phyloP scores from a whole-genome alignment of 2,113 vertebrate species.

The Myotis lucifugus region DNA sequence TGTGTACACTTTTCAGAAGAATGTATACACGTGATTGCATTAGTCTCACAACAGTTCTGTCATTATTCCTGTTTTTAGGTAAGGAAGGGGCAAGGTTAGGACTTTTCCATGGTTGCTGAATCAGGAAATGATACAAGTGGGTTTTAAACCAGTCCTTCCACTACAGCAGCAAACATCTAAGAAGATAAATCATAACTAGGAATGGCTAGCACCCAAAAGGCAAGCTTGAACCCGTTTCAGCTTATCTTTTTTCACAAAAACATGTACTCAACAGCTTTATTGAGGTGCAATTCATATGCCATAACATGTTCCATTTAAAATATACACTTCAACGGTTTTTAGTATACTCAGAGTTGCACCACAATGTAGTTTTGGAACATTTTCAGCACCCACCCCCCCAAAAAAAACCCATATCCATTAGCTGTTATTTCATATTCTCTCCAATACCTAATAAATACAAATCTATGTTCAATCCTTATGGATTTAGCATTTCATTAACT shows the following conservation, averaged over 20 bases:
- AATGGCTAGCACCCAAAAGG: neutral
- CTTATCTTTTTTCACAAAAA: neutral
- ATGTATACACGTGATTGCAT: neutral
- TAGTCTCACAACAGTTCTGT: neutral
- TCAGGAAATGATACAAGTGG: neutral
- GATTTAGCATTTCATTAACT: neutral
- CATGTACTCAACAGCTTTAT: neutral
- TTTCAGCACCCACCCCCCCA: neutral
- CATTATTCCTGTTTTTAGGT: constrained; percentile 1
- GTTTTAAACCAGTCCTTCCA: neutral
- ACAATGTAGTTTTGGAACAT: neutral
- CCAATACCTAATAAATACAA: neutral
- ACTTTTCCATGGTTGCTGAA: neutral
- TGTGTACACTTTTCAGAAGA: neutral
- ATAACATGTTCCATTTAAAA: neutral
- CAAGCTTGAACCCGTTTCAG: neutral
- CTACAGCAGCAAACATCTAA: neutral
- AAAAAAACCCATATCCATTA: neutral
- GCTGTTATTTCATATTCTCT: neutral
- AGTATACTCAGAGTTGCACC: neutral
- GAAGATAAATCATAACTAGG: neutral
- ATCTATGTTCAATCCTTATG: neutral
- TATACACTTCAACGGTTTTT: neutral
- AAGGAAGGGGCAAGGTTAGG: neutral
- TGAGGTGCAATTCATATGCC: neutral